These are phyloP conservation scores for Campaea margaritaria DNA, from an alignment of 2,888 invertebrate species.

Conservation along the genomic window DNA sequence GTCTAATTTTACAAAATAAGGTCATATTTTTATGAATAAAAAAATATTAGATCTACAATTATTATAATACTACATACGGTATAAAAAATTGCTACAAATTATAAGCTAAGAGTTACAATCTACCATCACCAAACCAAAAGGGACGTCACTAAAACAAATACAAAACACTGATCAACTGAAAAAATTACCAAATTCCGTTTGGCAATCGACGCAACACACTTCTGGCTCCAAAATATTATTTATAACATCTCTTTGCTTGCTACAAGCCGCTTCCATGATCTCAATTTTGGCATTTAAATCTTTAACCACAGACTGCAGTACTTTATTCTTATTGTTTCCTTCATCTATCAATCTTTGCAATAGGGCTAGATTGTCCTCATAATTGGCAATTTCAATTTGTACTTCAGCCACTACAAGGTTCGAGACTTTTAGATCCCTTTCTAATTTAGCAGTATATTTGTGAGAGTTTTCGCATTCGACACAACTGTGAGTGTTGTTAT, in stretches of 20 bases:
- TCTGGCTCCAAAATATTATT: conserved; percentile 52
- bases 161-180: conserved; percentile 37
- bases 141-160: conserved; percentile 30
- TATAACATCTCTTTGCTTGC: conserved; percentile 54
- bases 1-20: no score
- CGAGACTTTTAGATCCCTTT: conserved; percentile 55
- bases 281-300: conserved; percentile 58
- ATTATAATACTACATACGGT: background rate
- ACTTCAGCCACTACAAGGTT: conserved; percentile 53
- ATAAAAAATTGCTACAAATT: background rate
- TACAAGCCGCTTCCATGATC: conserved; percentile 57
- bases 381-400: conserved; percentile 57
- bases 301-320: conserved; percentile 54
- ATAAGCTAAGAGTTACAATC: conserved; percentile 19
- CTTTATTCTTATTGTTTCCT: conserved; percentile 57
- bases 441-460: conserved; percentile 55
- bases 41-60: no score
- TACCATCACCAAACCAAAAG: conserved; percentile 29
- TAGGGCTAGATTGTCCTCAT: conserved; percentile 62
- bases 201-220: conserved; percentile 51
- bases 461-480: conserved; percentile 58
- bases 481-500: conserved; percentile 57
- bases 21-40: no score
- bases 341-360: conserved; percentile 60
- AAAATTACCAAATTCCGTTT: conserved; percentile 56